These are phyloP conservation scores for Onychostruthus taczanowskii DNA, from an alignment of 2,113 vertebrate genomes.

Conservation along the genomic window DNA sequence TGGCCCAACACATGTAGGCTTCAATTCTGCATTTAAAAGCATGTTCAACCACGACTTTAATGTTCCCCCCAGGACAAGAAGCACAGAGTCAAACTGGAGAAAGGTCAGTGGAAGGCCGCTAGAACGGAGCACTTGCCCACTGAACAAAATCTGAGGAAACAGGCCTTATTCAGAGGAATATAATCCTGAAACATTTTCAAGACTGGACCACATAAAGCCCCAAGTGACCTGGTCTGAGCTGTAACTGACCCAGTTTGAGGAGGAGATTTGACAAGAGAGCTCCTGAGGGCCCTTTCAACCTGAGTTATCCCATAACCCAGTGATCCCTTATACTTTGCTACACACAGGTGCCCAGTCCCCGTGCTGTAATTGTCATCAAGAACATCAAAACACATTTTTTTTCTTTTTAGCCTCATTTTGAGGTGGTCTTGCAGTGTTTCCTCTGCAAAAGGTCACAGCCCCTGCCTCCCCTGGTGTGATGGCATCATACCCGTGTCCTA, in stretches of 20 bases:
- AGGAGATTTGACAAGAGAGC: not conserved
- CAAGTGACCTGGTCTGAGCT: not conserved
- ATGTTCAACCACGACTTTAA: not conserved
- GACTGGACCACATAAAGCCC: not conserved
- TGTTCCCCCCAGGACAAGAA: not conserved
- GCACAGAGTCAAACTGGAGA: not conserved
- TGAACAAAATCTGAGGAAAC: not conserved
- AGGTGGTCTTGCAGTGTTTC: not conserved
- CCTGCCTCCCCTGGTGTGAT: not conserved
- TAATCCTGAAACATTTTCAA: not conserved
- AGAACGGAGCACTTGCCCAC: not conserved
- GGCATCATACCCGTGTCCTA: not conserved
- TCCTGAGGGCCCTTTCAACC: not conserved
- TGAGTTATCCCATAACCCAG: not conserved
- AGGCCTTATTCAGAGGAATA: not conserved
- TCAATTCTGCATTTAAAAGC: not conserved
- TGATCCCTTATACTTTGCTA: not conserved
- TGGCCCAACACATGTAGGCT: not conserved
- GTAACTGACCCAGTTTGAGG: not conserved
- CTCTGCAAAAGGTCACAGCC: not conserved
- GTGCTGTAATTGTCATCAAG: not conserved
- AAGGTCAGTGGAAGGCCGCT: not conserved
- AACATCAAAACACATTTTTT: not conserved
- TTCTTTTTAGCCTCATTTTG: not conserved
- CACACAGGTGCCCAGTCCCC: not conserved